Evolutionary conservation across 2,113 vertebrate genomes (phyloP).

Genomic region (Ailurus styani): DNA sequence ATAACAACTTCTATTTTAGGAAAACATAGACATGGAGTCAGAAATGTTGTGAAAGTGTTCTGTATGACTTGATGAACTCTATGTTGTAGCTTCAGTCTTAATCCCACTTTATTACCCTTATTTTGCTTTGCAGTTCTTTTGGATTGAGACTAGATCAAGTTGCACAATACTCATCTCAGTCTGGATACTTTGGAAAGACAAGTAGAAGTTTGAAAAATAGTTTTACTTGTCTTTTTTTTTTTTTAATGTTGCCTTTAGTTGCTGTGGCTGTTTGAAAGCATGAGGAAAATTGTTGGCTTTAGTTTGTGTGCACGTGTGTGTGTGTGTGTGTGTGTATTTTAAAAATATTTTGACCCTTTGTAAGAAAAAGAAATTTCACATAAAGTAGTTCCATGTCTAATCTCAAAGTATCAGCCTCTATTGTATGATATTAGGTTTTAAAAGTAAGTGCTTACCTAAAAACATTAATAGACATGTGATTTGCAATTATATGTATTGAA

Average conservation of each 20-base stretch:
- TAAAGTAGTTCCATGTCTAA: background rate
- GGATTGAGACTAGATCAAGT: background rate
- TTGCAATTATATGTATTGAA: background rate
- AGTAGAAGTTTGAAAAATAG: background rate
- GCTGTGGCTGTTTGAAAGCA: background rate
- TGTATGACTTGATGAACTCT: background rate
- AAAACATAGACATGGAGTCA: background rate
- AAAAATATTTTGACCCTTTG: background rate
- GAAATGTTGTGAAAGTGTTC: background rate
- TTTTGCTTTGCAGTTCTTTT: background rate
- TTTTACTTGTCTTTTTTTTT: background rate
- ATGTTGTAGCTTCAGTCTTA: background rate
- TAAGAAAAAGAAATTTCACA: background rate
- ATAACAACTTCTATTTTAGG: conserved; percentile 31
- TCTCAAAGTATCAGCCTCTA: background rate
- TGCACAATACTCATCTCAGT: background rate
- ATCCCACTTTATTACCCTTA: background rate
- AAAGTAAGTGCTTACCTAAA: conserved; percentile 18
- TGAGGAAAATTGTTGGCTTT: background rate
- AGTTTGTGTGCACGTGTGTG: background rate
- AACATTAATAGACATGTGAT: background rate
- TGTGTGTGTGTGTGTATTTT: background rate
- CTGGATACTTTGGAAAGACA: background rate
- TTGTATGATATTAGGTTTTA: background rate
- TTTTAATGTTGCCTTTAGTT: background rate